Base-by-base conservation (phyloP, 2,888 invertebrate species). In the Tetragonula carbonaria region DNA sequence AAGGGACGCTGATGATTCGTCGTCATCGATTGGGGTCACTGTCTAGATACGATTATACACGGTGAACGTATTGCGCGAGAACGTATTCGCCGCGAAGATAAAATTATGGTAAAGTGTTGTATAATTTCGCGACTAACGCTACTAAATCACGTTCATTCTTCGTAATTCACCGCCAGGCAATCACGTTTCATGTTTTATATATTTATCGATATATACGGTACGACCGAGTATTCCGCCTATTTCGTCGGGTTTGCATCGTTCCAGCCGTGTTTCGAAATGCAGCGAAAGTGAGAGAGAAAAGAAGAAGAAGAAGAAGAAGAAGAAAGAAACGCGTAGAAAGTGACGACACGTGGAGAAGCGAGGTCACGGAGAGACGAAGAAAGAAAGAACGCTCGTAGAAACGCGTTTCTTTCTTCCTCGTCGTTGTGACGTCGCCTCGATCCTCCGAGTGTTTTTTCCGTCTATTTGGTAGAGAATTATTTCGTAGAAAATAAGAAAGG, bases 111-210 rank as follows among this genome's bases (percentile, higher is more conserved):
- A 78, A 75, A 77, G 2, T 74, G 2, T 74, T 51, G 62, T 68
- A 71, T 68, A 71, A 77, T 82, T 62, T 4, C 50, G 73, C 74
- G 68, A 84, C 70, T 55, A 70, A 66, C 62, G 74, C 65, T 81
- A 28, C 28, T 75, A 75, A 33, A 2, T 80, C 81, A 78, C 78
- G 75, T 81, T 84, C 85, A 80, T 81, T 81, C 80, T 75, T 85
- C 78, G 85, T 81, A 78, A 85, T 84, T 84, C 84, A 38, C 80
- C 80, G 77, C 74, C 78, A 70, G 78, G 84, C 81, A 85, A 85
- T 85, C 85, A 85, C 78, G 78, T 78, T 45, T 81, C 84, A 85
- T 73, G 81, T 85, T 85, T 85, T 85, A 78, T 85, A 80, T 28
- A 28, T 28, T 81, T 80, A 77, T 77, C 68, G 84, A 28, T 28